Evolutionary conservation across 2,888 invertebrate species (phyloP), one percentile per base, ranked within the genome.

Genomic region (Morpho helenor): DNA sequence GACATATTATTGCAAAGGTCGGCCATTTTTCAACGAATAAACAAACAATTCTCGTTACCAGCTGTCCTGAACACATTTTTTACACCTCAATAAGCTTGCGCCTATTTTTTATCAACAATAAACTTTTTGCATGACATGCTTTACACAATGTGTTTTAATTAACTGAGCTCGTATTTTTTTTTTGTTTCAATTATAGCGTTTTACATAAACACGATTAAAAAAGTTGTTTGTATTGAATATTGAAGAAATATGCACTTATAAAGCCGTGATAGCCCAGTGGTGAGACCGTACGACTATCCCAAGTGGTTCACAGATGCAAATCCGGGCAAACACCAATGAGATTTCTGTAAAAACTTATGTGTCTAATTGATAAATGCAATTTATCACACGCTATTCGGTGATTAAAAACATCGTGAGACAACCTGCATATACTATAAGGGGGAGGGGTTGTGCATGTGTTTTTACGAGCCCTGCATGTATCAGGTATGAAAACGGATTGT

Each of bases 111-210:
- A 55, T 42, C 44, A 42, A 8, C 42, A 55, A 57, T 55, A 55
- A 45, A 57, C 31, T 54, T 61, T 61, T 61, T 57, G 53, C 41
- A 52, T 49, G 23, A 9, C 51, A 10, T n/a, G 53, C 40, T 52
- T 57, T 57, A 61, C 54, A 48, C 41, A 53, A 48, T 57, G 48
- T 40, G 57, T 49, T 58, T 49, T 61, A 58, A 61, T 58, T 58
- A 55, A 55, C 51, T n/a, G 22, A 23, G n/a, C 8, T 23, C 45
- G 45, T 16, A 16, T 42, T 54, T 8, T 41, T 23, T 45, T 22
- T 60, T 53, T 54, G 49, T 39, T 49, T 45, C n/a, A 40, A 49
- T 60, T 52, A 10, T 7, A 44, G 3, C 2, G 10, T 23, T 44
- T 8, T 40, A 40, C 23, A 51, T 43, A 44, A 51, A 49, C 7